A percentile compares a stretch with the other conserved stretches of the same genome.
Evolutionary conservation across 2,797 vertebrate genomes (phyloP).

Genomic region (Neomorphus geoffroyi): DNA sequence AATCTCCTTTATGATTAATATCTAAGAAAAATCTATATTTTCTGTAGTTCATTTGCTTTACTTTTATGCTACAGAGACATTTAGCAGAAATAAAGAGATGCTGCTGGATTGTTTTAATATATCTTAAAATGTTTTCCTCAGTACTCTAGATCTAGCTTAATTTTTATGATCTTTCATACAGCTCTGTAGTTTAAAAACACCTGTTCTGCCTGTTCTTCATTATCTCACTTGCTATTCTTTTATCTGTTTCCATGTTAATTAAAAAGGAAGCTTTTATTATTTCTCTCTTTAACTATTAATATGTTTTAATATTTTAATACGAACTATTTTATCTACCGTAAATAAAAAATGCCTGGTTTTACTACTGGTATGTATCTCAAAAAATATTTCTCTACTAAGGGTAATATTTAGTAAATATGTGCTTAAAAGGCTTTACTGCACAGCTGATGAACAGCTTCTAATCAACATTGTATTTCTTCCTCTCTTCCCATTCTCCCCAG

Average conservation of each 20-base stretch:
- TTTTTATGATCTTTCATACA: not conserved
- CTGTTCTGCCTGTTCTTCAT: not conserved
- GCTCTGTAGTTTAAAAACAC: not conserved
- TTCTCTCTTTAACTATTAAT: not conserved
- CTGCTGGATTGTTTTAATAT: not conserved
- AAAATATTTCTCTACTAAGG: not conserved
- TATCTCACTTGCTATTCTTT: not conserved
- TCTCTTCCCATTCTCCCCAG: not conserved
- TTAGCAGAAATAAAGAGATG: not conserved
- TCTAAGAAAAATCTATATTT: not conserved
- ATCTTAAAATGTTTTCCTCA: not conserved
- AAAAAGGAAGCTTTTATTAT: not conserved
- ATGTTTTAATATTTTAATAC: not conserved
- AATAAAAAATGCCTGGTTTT: not conserved
- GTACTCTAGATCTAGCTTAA: not conserved
- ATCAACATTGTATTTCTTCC: not conserved
- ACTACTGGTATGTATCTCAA: not conserved
- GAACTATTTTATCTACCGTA: not conserved
- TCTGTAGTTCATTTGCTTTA: not conserved
- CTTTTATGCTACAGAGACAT: not conserved
- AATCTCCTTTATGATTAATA: not conserved
- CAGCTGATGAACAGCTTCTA: not conserved
- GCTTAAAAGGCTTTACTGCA: not conserved
- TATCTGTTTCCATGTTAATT: not conserved
- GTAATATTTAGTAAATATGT: not conserved